Base-by-base conservation (phyloP, 1,140 invertebrate species). In the Drosophila jambulina region DNA sequence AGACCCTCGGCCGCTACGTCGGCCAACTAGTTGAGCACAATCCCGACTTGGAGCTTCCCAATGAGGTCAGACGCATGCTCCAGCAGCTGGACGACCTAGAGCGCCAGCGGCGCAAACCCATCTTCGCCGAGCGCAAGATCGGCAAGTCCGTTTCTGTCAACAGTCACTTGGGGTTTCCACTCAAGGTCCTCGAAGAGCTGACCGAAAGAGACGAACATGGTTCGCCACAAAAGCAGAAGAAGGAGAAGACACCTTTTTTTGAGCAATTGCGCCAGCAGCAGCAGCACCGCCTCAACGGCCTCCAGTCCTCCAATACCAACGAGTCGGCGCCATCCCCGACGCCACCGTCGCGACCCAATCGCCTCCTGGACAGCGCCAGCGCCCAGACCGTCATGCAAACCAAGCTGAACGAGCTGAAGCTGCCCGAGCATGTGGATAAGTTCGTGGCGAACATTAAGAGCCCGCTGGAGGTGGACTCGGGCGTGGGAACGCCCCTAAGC, bases 11-110 rank as follows among this genome's bases (percentile, higher is more conserved):
- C 1, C 93, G 93, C 3, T 96, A 95, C 64, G 93, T 96, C 32
- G 94, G 94, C 40, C 94, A 94, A 48, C 70, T 96, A 53, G 93
- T 94, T 2, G 95, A 96, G 36, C 93, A 82, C 42, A 91, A 92
- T 76, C 92, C 94, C 2, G 94, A 95, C 32, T 92, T 96, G 15
- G 95, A 96, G 64, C 93, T 96, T 46, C 95, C 95, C 1, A 94
- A 94, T 7, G 95, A 96, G 56, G 94, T 96, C 8, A 91, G 95
- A 17, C 92, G 95, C n/a, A 95, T 96, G 64, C 86, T 96, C 2
- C 93, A 94, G 6, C 95, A 96, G 62, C 69, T 95, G 13, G 93
- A 94, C 6, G 78, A 94, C 92, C 71, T 93, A 92, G 67, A 92
- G 77, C 68, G 94, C 57, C 71, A 93, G 80, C 65, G 90, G 12